Evolutionary conservation across 37 sponge, comb jelly and placozoan species (phyloP), one percentile per base, ranked within the genome.

Genomic region (Cliona cf. orientalis): DNA sequence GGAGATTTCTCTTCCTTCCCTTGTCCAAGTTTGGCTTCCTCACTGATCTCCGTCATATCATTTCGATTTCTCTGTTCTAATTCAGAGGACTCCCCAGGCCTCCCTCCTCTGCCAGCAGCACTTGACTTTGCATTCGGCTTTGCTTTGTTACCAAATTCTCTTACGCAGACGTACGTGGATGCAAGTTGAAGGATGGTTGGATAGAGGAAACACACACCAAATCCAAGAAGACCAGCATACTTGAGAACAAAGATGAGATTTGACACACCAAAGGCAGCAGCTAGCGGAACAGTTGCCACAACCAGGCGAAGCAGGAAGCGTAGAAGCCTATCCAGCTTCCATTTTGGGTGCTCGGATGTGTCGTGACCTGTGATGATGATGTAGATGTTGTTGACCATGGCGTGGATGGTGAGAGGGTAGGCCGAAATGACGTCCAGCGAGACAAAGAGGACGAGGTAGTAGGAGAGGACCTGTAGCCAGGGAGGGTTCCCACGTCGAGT

Each of bases 401-500:
- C 60, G 42, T 65, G 76, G 21, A 80, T 75, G 5, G 41, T 45
- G 0, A 95, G 85, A 17, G 96, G 91, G 58, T 84, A 95, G 63
- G 84, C 93, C 0, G 96, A 95, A 7, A 81, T 37, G 35, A 95
- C 87, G 38, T 95, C 91, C 23, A 95, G 0, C 21, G 94, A 93
- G 2, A 93, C 93, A 60, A 92, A 92, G 25, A 95, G 69, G 9
- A 95, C 75, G 46, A 95, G 74, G 46, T 73, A 87, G 78, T 95
- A 95, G 33, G 93, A 81, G 42, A 91, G 70, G 25, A 85, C 56
- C 34, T 74, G 58, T 5, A 89, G 70, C 0, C 71, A 64, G 57
- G 78, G 60, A 31, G 73, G 57, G 49, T 29, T 7, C 7, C 69
- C 58, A 26, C 66, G 42, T 26, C 42, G 26, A 33, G 61, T 76